Base-by-base conservation (phyloP, 2,797 vertebrate species). In the Lithobates sylvaticus region DNA sequence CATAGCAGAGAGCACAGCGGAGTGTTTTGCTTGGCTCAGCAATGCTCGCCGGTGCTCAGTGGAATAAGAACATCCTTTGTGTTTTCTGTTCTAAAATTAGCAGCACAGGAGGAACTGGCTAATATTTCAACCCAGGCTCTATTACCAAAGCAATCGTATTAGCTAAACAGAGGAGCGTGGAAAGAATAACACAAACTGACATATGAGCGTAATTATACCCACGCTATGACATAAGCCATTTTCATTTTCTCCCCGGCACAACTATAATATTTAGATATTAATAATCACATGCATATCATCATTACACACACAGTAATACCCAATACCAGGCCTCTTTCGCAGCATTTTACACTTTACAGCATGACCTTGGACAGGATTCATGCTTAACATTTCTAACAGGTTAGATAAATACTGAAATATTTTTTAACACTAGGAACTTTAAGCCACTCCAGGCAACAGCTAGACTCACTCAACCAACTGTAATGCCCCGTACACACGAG, bases 31-130 rank as follows among this genome's bases (percentile, higher is more conserved):
- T 86, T 86, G 85, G 85, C 85, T 77, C 74, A 61, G 72, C 50
- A 50, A 54, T 5, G 29, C 76, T 32, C 27, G 76, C 50, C 34
- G 27, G 21, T 61, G 80, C 42, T 73, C 70, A 65, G 50, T 39
- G 70, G 70, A 82, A 72, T 85, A 73, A 85, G 76, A 64, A 39
- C 69, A 78, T 85, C 76, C 84, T 79, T 85, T 79, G 84, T 79
- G 76, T 73, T 79, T 85, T 67, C 69, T 50, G 54, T 54, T 65
- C 84, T 85, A 85, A 82, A 82, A 77, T 71, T 86, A 86, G 78
- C 78, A 21, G 27, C 32, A 34, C 42, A 73, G 54, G 54, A 64
- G 50, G 79, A 74, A 73, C 54, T 39, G 70, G 70, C 80, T 74
- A 82, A 82, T 74, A 82, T 73, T 42, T 82, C 80, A 82, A 50